Percentiles rank a stretch among this genome's conserved stretches.
Conservation (phyloP, 2,888 invertebrate genomes). For the Parasteatoda lunata region DNA sequence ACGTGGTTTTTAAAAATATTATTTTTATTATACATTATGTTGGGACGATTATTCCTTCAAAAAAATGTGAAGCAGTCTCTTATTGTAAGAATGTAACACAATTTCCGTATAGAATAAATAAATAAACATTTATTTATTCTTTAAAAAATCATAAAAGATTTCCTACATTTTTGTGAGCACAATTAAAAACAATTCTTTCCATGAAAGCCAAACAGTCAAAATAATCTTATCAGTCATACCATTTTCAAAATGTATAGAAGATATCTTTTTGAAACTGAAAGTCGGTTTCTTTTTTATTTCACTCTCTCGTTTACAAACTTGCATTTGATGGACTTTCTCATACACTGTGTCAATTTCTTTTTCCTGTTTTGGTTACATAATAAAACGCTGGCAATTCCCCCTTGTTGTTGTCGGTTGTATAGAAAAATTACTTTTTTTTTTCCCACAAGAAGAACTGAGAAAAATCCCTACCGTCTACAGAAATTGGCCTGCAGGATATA, state of each 20-base stretch:
- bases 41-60: no score
- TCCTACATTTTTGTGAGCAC: no score
- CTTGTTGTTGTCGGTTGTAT: constrained; percentile 7
- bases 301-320: constrained; percentile 1
- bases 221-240: neutral
- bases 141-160: no score
- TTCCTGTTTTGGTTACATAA: no score
- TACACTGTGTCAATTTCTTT: neutral
- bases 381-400: neutral
- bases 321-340: constrained; percentile 11
- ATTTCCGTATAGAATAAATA: no score
- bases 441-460: constrained; percentile 34
- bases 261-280: neutral
- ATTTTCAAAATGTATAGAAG: neutral
- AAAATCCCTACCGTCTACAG: neutral
- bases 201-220: neutral
- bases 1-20: no score
- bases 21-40: no score
- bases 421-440: constrained; percentile 9
- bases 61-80: no score
- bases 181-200: no score
- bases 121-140: no score
- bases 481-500: constrained; percentile 16
- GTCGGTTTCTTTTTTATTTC: neutral
- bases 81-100: no score